Base-by-base conservation (phyloP, 1,140 invertebrate species). In the Globodera ellingtonae region DNA sequence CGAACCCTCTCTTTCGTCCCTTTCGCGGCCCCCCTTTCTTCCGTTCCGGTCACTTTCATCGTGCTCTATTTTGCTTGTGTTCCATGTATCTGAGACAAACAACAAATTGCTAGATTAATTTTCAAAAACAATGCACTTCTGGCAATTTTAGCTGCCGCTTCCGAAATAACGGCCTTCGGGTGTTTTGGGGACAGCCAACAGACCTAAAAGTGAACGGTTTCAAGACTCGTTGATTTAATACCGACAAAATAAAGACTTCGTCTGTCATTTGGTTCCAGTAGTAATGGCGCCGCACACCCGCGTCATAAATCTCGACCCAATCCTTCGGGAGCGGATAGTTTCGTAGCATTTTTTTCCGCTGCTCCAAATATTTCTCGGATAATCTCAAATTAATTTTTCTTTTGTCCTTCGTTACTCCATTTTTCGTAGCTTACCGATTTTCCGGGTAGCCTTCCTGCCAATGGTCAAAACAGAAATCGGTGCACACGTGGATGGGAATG, bases 401-500 rank as follows among this genome's bases (percentile, higher is more conserved):
- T 73, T 73, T 84, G 78, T 56, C 0, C 10, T 59, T 62, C 5
- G 3, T 35, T 35, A 35, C 35, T 18, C 56, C 56, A 62, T 62
- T 62, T 3, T 15, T 18, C 18, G 50, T 47, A n/a, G 46, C 15
- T 13, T 21, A 86, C 83, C 84, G 66, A 94, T 67, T 94, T 84
- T 93, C 92, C 50, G 90, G 83, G 79, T 93, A 92, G 44, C 94
- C 93, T 80, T 92, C 92, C 82, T 94, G 94, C 94, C 95, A 99
- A 71, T 93, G 92, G 87, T 94, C 94, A 77, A 94, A 93, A 91
- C 97, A 99, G 90, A 92, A 97, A 46, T 93, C 92, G 3, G 92
- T 93, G 90, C 97, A 99, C 81, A 95, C 93, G 89, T 99, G 97
- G 90, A 94, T 96, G 79, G 95, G 94, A 89, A 98, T 99, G 85